A percentile compares a stretch with the other conserved stretches of the same genome.
Conservation (phyloP, 2,113 vertebrate species). For the Odobenus rosmarus region DNA sequence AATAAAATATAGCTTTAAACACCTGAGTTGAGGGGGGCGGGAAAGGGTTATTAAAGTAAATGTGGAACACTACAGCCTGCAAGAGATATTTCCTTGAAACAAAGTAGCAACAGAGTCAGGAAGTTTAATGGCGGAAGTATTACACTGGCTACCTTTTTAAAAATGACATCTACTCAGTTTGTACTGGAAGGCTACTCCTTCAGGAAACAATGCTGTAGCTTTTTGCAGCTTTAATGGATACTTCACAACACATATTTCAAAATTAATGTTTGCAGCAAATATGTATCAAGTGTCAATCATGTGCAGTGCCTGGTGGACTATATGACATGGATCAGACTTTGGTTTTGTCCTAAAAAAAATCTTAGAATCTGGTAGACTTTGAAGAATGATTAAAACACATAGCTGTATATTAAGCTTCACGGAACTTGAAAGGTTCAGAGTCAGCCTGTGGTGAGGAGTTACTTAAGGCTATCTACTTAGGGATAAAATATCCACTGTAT, state of each 20-base stretch:
- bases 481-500: not conserved
- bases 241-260: conserved; percentile 39
- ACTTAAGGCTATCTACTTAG: not conserved
- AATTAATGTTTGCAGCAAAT: not conserved
- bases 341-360: not conserved
- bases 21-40: not conserved
- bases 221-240: not conserved
- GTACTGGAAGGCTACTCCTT: not conserved
- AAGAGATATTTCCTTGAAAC: conserved; percentile 1
- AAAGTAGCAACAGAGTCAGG: not conserved
- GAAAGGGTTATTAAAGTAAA: not conserved
- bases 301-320: not conserved
- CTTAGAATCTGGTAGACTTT: not conserved
- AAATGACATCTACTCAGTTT: not conserved
- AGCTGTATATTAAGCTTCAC: not conserved
- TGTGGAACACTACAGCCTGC: not conserved
- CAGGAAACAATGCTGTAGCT: not conserved
- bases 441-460: not conserved
- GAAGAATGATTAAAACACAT: not conserved
- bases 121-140: not conserved
- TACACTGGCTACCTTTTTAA: not conserved
- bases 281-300: not conserved
- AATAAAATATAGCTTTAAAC: not conserved
- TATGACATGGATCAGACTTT: not conserved
- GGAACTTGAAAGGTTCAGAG: not conserved